Percentiles rank a stretch among this genome's conserved stretches.
These are phyloP conservation scores for Callinectes sapidus DNA, from an alignment of 2,888 invertebrate species.

Conservation along the genomic window DNA sequence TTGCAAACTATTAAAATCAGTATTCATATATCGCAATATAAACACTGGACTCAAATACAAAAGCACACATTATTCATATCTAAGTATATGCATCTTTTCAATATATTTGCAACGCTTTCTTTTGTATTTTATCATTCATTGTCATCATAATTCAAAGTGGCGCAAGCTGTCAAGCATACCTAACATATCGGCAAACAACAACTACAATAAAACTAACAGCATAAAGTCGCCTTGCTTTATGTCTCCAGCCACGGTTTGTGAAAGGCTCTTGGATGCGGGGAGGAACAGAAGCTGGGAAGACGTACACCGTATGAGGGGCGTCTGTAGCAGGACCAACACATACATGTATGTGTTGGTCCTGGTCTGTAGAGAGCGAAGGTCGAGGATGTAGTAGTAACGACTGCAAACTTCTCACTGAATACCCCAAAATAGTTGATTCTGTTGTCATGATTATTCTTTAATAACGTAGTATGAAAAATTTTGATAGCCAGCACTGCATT, in stretches of 20 bases:
- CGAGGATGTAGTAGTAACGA: background rate
- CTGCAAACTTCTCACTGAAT: no score
- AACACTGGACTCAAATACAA: no score
- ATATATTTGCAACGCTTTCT: background rate
- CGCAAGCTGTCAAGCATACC: background rate
- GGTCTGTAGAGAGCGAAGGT: no score
- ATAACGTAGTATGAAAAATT: no score
- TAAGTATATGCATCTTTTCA: constrained; percentile 12
- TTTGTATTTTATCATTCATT: background rate
- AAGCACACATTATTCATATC: background rate
- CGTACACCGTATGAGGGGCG: background rate
- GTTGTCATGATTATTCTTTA: no score
- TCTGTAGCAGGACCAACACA: no score
- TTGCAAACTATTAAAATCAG: no score
- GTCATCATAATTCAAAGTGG: background rate
- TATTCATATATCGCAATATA: no score
- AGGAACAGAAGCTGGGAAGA: background rate
- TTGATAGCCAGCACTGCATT: no score
- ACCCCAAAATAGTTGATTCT: no score
- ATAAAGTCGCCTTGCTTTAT: background rate
- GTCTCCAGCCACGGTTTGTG: background rate
- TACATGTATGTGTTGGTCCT: no score
- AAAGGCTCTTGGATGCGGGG: background rate
- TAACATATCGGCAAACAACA: background rate
- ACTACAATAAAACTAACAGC: background rate